Percentiles rank a stretch among this genome's conserved stretches.
These are phyloP conservation scores for Lamprotornis superbus DNA, from an alignment of 2,113 vertebrate species.

Conservation along the genomic window DNA sequence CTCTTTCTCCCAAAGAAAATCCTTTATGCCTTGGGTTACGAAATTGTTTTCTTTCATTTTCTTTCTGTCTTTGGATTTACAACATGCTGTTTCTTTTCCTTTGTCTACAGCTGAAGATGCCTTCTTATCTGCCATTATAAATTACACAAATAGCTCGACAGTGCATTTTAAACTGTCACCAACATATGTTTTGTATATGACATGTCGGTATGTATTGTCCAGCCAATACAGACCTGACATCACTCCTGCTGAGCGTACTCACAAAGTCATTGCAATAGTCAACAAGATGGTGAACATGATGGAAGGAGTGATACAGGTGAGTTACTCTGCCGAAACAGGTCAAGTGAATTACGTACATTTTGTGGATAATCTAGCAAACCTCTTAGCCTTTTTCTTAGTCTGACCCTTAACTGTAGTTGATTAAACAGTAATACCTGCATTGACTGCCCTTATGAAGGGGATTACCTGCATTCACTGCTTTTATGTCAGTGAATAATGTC, in stretches of 20 bases:
- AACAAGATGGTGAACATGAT: slow-evolving; percentile 99
- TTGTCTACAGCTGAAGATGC: slow-evolving; percentile 88
- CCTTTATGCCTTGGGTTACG: fast-evolving
- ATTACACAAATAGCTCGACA: slow-evolving; percentile 98
- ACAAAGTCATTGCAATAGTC: slow-evolving; percentile 95
- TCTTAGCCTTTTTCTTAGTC: not conserved
- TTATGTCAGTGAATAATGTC: not conserved
- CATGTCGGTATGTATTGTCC: slow-evolving; percentile 93
- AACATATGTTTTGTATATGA: slow-evolving; percentile 95
- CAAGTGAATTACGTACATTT: not conserved
- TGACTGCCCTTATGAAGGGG: not conserved
- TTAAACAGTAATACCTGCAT: not conserved
- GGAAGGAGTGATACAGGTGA: slow-evolving; percentile 98
- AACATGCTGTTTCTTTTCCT: not conserved
- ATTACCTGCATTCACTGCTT: not conserved
- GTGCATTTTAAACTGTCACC: slow-evolving; percentile 97
- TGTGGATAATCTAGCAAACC: not conserved
- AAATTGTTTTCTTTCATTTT: not conserved
- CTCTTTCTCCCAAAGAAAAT: not conserved
- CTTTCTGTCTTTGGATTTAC: not conserved
- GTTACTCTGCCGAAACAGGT: slow-evolving; percentile 30
- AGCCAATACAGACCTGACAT: slow-evolving; percentile 88
- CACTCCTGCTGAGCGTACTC: slow-evolving; percentile 89
- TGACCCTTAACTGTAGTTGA: not conserved
- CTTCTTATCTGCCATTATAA: slow-evolving; percentile 96